A percentile compares a stretch with the other conserved stretches of the same genome.
phyloP scores from a whole-genome alignment of 1,140 invertebrate genomes.

The Lamellibrachia luymesi region DNA sequence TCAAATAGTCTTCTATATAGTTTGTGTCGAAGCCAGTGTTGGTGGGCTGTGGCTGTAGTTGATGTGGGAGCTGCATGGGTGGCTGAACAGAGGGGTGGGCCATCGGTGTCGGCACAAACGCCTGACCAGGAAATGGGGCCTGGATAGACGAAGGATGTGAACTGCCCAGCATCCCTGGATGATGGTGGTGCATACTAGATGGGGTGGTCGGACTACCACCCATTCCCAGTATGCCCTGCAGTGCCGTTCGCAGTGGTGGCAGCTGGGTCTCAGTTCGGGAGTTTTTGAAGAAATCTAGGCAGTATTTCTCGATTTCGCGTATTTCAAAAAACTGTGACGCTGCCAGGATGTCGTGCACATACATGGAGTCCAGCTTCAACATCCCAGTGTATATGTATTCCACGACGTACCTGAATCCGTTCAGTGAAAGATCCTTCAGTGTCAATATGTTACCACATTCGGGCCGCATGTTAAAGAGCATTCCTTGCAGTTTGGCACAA shows the following conservation, averaged over 20 bases:
- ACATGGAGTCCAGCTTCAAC: constrained; percentile 3
- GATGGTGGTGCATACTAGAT: constrained; percentile 2
- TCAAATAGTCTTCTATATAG: constrained; percentile 23
- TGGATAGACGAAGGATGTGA: background rate
- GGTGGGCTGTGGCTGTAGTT: background rate
- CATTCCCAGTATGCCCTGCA: background rate
- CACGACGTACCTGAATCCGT: constrained; percentile 9
- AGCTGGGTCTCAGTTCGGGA: background rate
- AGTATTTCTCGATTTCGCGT: constrained; percentile 10
- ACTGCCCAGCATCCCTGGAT: background rate
- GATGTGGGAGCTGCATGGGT: background rate
- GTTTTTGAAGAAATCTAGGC: constrained; percentile 15
- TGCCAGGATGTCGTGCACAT: constrained; percentile 9
- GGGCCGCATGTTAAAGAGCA: background rate
- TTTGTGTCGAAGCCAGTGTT: constrained; percentile 9
- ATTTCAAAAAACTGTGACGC: constrained; percentile 16
- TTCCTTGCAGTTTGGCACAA: constrained; percentile 10
- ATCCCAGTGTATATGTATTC: constrained; percentile 22
- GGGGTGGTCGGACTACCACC: background rate
- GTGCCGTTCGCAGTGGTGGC: background rate
- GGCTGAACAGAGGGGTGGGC: background rate
- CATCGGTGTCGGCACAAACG: background rate
- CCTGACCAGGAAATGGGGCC: background rate
- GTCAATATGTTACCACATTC: constrained; percentile 13
- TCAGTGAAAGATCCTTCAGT: constrained; percentile 19